Conservation (phyloP, 1,140 invertebrate species). For the Mercenaria mercenaria region DNA sequence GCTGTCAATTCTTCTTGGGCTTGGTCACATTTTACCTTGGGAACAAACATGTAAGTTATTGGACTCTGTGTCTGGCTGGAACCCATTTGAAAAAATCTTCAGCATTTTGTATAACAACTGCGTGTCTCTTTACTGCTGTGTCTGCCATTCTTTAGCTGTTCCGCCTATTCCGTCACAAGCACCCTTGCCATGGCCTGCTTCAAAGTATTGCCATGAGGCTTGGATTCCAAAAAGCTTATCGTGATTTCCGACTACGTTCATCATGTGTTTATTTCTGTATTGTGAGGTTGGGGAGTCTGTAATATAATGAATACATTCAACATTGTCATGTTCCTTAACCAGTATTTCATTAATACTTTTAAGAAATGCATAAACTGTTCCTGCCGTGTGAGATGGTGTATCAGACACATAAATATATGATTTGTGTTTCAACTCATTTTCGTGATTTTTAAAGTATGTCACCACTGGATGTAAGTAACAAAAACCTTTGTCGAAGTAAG, state of each 20-base stretch:
- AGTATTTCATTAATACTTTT: neutral
- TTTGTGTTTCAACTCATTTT: neutral
- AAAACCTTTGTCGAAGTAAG: constrained; percentile 23
- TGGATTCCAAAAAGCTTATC: constrained; percentile 21
- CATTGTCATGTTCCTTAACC: neutral
- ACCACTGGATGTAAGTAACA: constrained; percentile 33
- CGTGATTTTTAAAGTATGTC: neutral
- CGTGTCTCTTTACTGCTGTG: neutral
- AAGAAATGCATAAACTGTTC: constrained; percentile 1
- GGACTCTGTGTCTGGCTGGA: neutral
- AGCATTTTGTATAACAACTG: neutral
- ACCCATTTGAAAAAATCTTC: constrained; percentile 10
- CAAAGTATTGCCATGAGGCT: constrained; percentile 18
- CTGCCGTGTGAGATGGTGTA: neutral
- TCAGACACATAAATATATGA: constrained; percentile 17
- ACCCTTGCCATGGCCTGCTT: constrained; percentile 52
- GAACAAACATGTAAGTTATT: constrained; percentile 19
- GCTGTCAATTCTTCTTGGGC: neutral
- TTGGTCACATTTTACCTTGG: neutral
- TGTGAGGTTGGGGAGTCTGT: constrained; percentile 57
- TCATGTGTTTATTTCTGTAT: constrained; percentile 62
- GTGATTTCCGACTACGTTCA: constrained; percentile 31
- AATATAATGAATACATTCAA: constrained; percentile 48
- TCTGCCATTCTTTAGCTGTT: constrained; percentile 27
- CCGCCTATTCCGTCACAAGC: neutral